Evolutionary conservation across 1,140 invertebrate species (phyloP).

Genomic region (Aphaenogaster ashmeadi): DNA sequence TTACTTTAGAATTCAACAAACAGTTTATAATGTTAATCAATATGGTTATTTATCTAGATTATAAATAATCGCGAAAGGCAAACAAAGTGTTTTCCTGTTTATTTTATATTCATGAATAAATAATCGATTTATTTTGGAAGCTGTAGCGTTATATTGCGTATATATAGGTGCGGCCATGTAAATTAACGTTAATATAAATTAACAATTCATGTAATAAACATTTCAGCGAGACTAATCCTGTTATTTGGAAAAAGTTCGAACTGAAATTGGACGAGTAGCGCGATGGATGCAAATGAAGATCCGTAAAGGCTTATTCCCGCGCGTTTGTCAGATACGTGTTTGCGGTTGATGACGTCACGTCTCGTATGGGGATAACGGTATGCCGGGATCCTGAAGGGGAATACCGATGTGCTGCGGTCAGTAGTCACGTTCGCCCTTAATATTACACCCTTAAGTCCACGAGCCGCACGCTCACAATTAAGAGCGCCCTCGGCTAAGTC

Average conservation of each 20-base stretch:
- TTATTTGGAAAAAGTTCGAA: constrained; percentile 12
- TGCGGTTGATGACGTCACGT: constrained; percentile 76
- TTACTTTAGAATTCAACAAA: constrained; percentile 27
- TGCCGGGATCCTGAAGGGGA: constrained; percentile 62
- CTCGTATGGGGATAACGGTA: constrained; percentile 66
- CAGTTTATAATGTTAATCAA: constrained; percentile 46
- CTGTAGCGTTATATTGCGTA: background rate
- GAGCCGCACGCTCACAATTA: constrained; percentile 73
- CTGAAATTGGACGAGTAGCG: background rate
- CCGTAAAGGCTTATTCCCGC: constrained; percentile 68
- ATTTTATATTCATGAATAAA: constrained; percentile 50
- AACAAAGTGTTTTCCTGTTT: constrained; percentile 22
- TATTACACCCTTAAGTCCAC: constrained; percentile 78
- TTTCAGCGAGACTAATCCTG: constrained; percentile 21
- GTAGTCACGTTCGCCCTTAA: constrained; percentile 79
- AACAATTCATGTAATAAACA: constrained; percentile 38
- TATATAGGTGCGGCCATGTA: background rate
- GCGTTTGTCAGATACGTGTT: constrained; percentile 70
- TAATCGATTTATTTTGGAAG: constrained; percentile 33
- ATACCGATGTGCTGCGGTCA: constrained; percentile 75
- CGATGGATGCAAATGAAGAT: constrained; percentile 61
- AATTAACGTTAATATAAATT: constrained; percentile 36
- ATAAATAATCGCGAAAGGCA: constrained; percentile 20
- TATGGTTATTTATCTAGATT: constrained; percentile 33
- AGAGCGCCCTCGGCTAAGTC: constrained; percentile 64